Evolutionary conservation across 2,797 vertebrate genomes (phyloP), one percentile per base, ranked within the genome.

Genomic region (Alca torda): DNA sequence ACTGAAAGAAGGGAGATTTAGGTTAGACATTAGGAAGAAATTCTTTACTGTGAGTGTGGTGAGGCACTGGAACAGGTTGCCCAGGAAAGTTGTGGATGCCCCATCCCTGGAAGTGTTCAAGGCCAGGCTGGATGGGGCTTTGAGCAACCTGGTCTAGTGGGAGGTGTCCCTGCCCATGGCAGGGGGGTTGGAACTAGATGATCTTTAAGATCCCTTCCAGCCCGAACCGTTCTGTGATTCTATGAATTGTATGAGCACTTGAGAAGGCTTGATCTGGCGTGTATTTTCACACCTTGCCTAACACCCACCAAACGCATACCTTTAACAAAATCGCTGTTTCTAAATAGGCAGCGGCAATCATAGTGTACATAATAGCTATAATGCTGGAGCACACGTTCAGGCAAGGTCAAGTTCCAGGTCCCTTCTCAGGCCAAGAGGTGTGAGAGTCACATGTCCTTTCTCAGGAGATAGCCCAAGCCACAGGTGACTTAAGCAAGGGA

Each of bases 341-440:
- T 68, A 39, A 26, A 7, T 1, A 14, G 46, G 15, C 41, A 17
- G 6, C 6, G 31, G 16, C 25, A 30, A 5, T 19, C 4, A 0
- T 1, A 18, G 6, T 2, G 6, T 33, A 8, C 0, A 0, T 9
- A 8, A 6, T 10, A 41, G 33, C 64, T 69, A 4, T 57, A 11
- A 28, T 4, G 10, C 48, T 60, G 59, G 63, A 73, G 24, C 45
- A n/a, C 60, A 6, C 0, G 0, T 7, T 48, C 54, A n/a, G 57
- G 20, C 1, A 20, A 51, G 43, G 7, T 39, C 41, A 30, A 67
- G 48, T 15, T 48, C 24, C 45, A 10, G 23, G 16, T 72, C 85
- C 70, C 21, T 75, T 35, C 48, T 75, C 35, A 18, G 24, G 26
- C 10, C 6, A 30, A 35, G 50, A 59, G 53, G n/a, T 26, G 53